A percentile compares a stretch with the other conserved stretches of the same genome.
Evolutionary conservation across 2,797 vertebrate genomes (phyloP).

Genomic region (Eupleurogrammus muticus): DNA sequence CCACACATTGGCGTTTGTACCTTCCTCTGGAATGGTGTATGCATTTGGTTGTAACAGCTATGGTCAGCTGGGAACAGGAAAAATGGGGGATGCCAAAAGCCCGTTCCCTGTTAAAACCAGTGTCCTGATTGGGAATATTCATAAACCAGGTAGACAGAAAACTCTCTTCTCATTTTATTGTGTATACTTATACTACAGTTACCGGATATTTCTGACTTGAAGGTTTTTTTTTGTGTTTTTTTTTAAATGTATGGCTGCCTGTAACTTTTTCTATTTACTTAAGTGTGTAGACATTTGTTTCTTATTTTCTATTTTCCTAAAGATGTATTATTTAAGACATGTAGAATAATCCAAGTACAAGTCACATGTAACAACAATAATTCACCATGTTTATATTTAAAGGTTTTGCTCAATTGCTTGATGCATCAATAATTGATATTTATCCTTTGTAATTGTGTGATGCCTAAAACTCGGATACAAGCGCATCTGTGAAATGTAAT

Average conservation of each 20-base stretch:
- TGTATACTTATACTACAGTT: background rate
- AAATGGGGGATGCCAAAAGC: constrained; percentile 86
- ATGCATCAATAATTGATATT: background rate
- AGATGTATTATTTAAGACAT: background rate
- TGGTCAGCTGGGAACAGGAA: constrained; percentile 93
- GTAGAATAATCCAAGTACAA: background rate
- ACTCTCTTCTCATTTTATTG: background rate
- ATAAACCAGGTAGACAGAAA: constrained; percentile 68
- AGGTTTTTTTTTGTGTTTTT: too few relatives aligned
- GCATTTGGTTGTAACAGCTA: constrained; percentile 94
- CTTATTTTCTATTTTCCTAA: background rate
- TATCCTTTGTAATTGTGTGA: background rate
- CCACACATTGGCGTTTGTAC: constrained; percentile 95
- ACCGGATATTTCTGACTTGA: background rate
- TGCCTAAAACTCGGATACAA: background rate
- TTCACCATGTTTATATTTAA: too few relatives aligned
- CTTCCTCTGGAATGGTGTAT: constrained; percentile 93
- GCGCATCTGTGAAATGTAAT: background rate
- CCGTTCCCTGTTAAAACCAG: constrained; percentile 89
- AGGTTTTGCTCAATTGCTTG: too few relatives aligned
- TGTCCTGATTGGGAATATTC: constrained; percentile 82
- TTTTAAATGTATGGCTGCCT: background rate
- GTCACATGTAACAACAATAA: background rate
- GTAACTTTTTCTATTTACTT: background rate
- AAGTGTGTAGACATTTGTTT: background rate